Percentiles rank a stretch among this genome's conserved stretches.
Conservation (phyloP, 2,797 vertebrate species). For the Chelon auratus region DNA sequence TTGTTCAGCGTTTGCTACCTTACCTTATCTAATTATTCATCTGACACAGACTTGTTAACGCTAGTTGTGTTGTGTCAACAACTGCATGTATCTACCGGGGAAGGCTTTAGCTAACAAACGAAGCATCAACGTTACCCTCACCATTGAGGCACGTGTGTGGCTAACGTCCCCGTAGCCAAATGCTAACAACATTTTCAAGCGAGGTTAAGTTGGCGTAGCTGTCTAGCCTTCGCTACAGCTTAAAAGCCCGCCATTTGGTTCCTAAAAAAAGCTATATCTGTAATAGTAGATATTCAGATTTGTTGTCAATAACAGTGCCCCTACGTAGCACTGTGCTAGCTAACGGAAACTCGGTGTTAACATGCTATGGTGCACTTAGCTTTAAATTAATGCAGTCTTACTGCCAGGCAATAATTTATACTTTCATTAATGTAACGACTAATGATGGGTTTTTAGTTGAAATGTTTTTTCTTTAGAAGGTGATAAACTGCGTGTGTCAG, state of each 20-base stretch:
- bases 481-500: too few species aligned
- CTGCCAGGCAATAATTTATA: too few species aligned
- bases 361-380: too few species aligned
- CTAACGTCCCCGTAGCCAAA: constrained; percentile 30
- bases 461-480: too few species aligned
- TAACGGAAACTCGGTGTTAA: neutral
- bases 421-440: too few species aligned
- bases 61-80: neutral
- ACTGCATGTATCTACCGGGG: neutral
- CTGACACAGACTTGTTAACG: fast-evolving
- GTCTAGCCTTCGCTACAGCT: neutral
- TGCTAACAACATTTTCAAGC: constrained; percentile 35
- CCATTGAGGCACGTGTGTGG: constrained; percentile 60
- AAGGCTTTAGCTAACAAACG: constrained; percentile 25
- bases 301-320: neutral
- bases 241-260: neutral
- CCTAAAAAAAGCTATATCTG: neutral
- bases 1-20: fast-evolving
- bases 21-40: fast-evolving
- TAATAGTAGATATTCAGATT: neutral
- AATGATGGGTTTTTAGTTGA: too few species aligned
- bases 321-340: neutral
- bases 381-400: too few species aligned
- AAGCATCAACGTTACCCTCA: constrained; percentile 20
- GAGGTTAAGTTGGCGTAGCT: neutral